Base-by-base conservation (phyloP, 1,140 invertebrate genomes). In the Drosophila repletoides region DNA sequence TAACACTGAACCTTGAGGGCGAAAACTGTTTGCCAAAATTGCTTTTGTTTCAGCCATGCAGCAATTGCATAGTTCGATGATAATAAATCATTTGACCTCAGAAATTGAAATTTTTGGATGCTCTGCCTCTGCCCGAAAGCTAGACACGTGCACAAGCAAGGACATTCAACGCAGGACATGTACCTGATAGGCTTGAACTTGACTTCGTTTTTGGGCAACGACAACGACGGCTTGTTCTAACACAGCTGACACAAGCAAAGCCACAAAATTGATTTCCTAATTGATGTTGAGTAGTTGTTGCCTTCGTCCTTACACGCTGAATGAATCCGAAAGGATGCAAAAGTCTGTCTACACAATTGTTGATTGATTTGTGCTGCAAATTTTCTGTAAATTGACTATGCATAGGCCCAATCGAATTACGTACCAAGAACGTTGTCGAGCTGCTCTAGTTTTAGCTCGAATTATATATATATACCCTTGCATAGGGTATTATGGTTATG, bases 241-340 rank as follows among this genome's bases (percentile, higher is more conserved):
- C 15, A 2, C 21, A 43, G 59, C 59, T 53, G 40, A 55, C 59
- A 55, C 38, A 53, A 52, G 29, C 28, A 34, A 66, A n/a, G 10
- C 63, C 63, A 19, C 45, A 61, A 53, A 68, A 61, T 61, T 53
- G 64, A 61, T 46, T 68, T 68, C 38, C 56, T 68, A 68, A 68
- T 68, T 68, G 64, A 31, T 56, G 49, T 31, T 22, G 51, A 24
- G 36, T 5, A 45, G 10, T 34, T 55, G 49, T 38, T 53, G 40
- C 45, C 49, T 28, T 55, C 22, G 21, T n/a, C n/a, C 41, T 38
- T 15, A 46, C 40, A 55, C 55, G 40, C 5, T 45, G 63, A 5
- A 17, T 49, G 24, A 31, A 26, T 17, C 19, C 10, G 29, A 52
- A 51, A 17, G 21, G 36, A 38, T 41, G 5, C 46, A 22, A 29